Percentiles rank a stretch among this genome's conserved stretches.
These are phyloP conservation scores for Cherax destructor DNA, from an alignment of 1,140 invertebrate genomes.

Conservation along the genomic window DNA sequence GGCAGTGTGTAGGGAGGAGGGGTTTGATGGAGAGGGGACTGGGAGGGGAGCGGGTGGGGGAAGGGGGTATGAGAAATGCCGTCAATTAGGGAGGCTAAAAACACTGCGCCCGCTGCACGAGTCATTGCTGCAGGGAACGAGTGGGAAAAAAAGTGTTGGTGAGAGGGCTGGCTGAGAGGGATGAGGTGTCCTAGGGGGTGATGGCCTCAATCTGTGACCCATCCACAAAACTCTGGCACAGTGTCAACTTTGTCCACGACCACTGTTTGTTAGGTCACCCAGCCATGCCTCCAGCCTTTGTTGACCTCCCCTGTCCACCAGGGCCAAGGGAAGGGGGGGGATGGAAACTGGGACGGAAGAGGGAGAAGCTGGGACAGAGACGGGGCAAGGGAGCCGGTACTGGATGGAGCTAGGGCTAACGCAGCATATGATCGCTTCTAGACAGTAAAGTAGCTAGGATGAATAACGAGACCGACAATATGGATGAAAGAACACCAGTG, in stretches of 20 bases:
- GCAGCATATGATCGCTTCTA: no score
- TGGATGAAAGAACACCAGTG: no score
- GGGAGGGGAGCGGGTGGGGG: neutral
- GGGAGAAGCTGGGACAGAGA: no score
- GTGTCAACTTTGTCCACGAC: neutral
- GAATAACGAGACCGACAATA: no score
- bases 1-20: neutral
- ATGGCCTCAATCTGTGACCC: conserved; percentile 28
- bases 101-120: conserved; percentile 1
- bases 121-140: conserved; percentile 39
- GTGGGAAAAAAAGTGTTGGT: neutral
- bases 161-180: conserved; percentile 17
- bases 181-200: conserved; percentile 14
- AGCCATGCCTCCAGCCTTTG: neutral
- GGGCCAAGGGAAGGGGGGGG: no score
- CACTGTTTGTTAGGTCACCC: conserved; percentile 5
- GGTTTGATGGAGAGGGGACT: neutral
- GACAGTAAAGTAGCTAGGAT: no score
- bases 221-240: conserved; percentile 14
- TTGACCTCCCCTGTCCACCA: no score
- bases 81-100: neutral
- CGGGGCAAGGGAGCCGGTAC: no score
- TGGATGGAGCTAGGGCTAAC: no score
- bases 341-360: no score
- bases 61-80: neutral